Conservation (phyloP, 2,113 vertebrate species). For the Dicrurus megarhynchus region DNA sequence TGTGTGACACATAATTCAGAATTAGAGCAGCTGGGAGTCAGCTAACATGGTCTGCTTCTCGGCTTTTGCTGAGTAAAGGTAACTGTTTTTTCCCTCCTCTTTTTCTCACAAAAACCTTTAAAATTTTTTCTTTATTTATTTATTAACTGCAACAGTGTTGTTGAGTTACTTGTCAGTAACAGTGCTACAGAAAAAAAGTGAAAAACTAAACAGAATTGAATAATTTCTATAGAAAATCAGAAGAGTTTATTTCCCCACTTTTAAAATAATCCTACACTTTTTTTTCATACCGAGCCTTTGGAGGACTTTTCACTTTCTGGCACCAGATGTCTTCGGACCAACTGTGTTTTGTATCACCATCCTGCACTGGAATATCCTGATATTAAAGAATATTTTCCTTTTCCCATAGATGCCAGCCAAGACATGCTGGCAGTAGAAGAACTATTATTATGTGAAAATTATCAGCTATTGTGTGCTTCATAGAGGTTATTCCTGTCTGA, state of each 20-base stretch:
- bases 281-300: neutral
- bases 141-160: neutral
- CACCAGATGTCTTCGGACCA: neutral
- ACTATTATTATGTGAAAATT: neutral
- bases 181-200: neutral
- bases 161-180: neutral
- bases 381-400: neutral
- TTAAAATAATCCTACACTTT: neutral
- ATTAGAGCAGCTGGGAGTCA: neutral
- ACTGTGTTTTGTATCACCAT: neutral
- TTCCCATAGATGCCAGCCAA: constrained; percentile 18
- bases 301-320: neutral
- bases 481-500: neutral
- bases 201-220: neutral
- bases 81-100: neutral
- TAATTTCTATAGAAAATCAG: neutral
- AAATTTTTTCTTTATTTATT: neutral
- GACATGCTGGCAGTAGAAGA: neutral
- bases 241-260: neutral
- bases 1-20: neutral
- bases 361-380: constrained; percentile 3
- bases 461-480: neutral
- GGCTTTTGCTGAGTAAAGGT: neutral
- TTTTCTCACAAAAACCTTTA: neutral
- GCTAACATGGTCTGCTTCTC: neutral